Evolutionary conservation across 2,888 invertebrate species (phyloP), one percentile per base, ranked within the genome.

Genomic region (Steinernema hermaphroditum): DNA sequence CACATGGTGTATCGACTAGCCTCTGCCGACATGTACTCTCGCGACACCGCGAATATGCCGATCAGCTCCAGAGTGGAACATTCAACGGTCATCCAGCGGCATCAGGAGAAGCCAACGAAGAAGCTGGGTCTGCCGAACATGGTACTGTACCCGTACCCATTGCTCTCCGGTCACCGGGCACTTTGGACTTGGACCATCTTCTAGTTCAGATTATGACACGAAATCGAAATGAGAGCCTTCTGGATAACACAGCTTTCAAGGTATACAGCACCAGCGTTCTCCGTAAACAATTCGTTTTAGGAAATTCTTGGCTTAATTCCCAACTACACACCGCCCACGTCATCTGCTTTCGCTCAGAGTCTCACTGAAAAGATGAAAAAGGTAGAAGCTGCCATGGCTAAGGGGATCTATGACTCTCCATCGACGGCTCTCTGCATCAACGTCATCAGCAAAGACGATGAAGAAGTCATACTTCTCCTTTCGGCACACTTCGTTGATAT

Each of bases 1-100:
- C 62, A 4, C 62, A 62, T 16, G 62, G 62, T 4, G 62, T 62
- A 14, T 62, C 62, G 2, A 62, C 62, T 32, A 62, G 62, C 29
- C 62, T 62, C 32, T 62, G 62, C 19, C 29, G 62, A 4, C 62
- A 62, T 16, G 62, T 62, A 12, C 32, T 34, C 9, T 62, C 62
- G 27, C 22, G 27, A 29, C 62, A 62, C 32, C 29, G 16, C 1
- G 62, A 62, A 34, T 62, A 62, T 19, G 29, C 16, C 16, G 16
- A 16, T 32, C 62, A 62, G 62, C 16, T 62, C 1, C 22, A 16
- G 29, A 29, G 9, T 14, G 62, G 62, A 8, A 29, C 62, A 2
- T 62, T 27, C 29, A 62, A 62, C 29, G 62, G 62, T 1, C 22
- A 62, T 16, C 6, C 27, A 12, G 22, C 50, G 2, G 22, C 50